Base-by-base conservation (phyloP, 2,113 vertebrate genomes). In the Crotophaga sulcirostris region DNA sequence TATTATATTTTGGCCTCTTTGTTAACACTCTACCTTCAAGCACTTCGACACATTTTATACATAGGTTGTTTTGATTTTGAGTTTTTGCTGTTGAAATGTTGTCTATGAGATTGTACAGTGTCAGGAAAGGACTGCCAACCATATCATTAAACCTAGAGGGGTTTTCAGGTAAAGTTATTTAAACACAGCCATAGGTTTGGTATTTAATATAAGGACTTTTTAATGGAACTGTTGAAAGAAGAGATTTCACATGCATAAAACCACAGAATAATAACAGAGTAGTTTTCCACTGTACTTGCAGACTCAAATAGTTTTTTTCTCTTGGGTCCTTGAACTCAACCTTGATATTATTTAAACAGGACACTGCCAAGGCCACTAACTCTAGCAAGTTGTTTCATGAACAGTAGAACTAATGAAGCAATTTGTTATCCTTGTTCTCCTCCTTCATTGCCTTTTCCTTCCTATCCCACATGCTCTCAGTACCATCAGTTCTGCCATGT, bases 151-250 rank as follows among this genome's bases (percentile, higher is more conserved):
- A 86, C n/a, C 88, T 94, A 83, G 13, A 80, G 25, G 66, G 15
- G 33, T 85, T 95, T 97, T 91, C 81, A 89, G 93, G 84, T 91
- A 33, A 93, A 92, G 70, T 90, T 96, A 74, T 59, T 74, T 90
- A 88, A 94, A 74, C 45, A n/a, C 24, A 94, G 26, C 42, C 44
- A 59, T 60, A 80, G 26, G 80, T 89, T 79, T 67, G 20, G 14
- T 91, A 68, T 96, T 96, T 93, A 78, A 73, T 91, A 45, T 64
- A 63, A 97, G 34, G 80, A 56, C 34, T 38, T 94, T 95, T 93
- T 93, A 96, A 91, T 96, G 75, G 59, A 93, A 77, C 67, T 88
- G 82, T 90, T 95, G 87, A 95, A 95, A 97, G 92, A 93, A 93
- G 67, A 86, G 86, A 94, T 93, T 94, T 96, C 67, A 74, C 31